Evolutionary conservation across 2,797 vertebrate genomes (phyloP).

Genomic region (Glyptemys insculpta): DNA sequence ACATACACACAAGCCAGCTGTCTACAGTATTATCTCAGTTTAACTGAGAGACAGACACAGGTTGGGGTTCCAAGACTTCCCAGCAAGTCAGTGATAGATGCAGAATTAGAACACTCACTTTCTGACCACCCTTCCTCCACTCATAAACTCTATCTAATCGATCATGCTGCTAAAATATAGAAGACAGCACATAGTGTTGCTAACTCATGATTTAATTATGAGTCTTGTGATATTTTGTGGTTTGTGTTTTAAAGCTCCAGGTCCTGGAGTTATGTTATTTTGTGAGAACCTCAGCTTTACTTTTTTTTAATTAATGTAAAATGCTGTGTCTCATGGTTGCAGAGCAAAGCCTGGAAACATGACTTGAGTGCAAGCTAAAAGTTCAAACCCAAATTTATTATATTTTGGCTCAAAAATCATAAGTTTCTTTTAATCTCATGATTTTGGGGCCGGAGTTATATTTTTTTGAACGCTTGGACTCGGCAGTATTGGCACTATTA

Average conservation of each 20-base stretch:
- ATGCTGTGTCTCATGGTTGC: background rate
- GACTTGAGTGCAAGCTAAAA: background rate
- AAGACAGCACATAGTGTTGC: background rate
- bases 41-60: background rate
- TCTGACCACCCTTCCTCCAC: background rate
- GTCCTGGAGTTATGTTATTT: background rate
- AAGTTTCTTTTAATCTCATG: background rate
- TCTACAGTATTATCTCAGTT: background rate
- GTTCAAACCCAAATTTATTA: background rate
- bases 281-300: accelerated
- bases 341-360: background rate
- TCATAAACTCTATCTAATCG: background rate
- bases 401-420: background rate
- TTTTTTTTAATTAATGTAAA: background rate
- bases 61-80: background rate
- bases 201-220: background rate
- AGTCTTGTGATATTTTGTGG: too few species aligned
- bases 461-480: background rate
- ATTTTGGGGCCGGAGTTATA: background rate
- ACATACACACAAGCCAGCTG: background rate
- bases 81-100: background rate
- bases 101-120: background rate
- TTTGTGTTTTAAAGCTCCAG: background rate
- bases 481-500: background rate
- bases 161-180: background rate